Conservation (phyloP, 2,888 invertebrate genomes). For the Oxyteleia sp. region DNA sequence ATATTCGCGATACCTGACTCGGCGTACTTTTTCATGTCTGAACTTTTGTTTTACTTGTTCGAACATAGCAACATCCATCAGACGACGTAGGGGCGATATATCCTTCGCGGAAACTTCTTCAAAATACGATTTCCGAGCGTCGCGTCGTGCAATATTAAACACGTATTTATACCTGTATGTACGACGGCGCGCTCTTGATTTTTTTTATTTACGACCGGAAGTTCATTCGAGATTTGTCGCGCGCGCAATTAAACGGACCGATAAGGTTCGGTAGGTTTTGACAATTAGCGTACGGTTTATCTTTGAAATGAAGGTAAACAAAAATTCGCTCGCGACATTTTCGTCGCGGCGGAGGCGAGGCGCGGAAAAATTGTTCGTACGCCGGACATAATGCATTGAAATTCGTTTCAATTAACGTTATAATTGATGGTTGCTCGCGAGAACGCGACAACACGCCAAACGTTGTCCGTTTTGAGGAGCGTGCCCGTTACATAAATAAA, state of each 20-base stretch:
- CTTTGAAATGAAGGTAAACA: no score
- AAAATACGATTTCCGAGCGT: constrained; percentile 70
- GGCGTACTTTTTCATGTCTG: constrained; percentile 70
- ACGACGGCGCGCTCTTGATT: constrained; percentile 60
- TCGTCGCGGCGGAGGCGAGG: no score
- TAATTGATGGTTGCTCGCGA: no score
- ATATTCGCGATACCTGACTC: constrained; percentile 68
- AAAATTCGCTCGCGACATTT: no score
- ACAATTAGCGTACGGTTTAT: no score
- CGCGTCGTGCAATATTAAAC: constrained; percentile 71
- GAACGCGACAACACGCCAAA: constrained; percentile 44
- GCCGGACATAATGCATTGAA: no score
- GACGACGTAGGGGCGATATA: constrained; percentile 63
- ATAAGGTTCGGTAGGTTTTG: no score
- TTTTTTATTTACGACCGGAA: constrained; percentile 57
- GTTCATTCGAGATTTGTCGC: constrained; percentile 39
- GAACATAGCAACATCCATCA: constrained; percentile 70
- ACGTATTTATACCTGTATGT: constrained; percentile 64
- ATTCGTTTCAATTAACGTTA: constrained; percentile 67
- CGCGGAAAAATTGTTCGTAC: no score
- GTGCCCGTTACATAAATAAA: constrained; percentile 70
- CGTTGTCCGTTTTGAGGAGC: constrained; percentile 2
- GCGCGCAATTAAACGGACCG: no score
- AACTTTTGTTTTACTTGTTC: constrained; percentile 72
- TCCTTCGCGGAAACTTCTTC: constrained; percentile 70